Evolutionary conservation across 2,888 invertebrate genomes (phyloP).

Genomic region (Orchesella flavescens): DNA sequence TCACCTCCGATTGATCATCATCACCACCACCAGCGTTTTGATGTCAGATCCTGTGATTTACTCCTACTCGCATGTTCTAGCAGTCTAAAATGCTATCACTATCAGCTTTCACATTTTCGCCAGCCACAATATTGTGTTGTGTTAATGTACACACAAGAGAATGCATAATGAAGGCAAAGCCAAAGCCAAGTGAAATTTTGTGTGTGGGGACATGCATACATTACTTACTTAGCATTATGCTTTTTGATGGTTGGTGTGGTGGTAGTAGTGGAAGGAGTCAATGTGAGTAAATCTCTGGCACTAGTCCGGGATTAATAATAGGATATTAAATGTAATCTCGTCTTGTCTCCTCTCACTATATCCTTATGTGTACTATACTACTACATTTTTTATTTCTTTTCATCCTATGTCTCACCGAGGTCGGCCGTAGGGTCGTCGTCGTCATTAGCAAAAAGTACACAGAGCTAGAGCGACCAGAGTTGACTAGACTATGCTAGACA

Average conservation of each 20-base stretch:
- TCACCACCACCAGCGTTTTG: slow-evolving; percentile 11
- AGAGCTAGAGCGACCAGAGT: too few relatives aligned
- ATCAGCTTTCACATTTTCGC: slow-evolving; percentile 2
- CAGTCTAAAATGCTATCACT: too few relatives aligned
- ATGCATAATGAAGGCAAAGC: too few relatives aligned
- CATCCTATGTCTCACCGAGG: not conserved
- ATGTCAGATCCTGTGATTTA: slow-evolving; percentile 16
- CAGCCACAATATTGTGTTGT: not conserved
- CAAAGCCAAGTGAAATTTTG: not conserved
- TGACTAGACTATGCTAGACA: too few relatives aligned
- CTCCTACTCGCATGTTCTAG: not conserved
- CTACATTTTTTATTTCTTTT: slow-evolving; percentile 26
- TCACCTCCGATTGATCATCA: not conserved
- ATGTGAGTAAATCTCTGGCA: slow-evolving; percentile 16
- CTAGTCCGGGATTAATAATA: slow-evolving; percentile 36
- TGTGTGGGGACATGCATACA: slow-evolving; percentile 16
- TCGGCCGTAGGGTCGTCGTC: too few relatives aligned
- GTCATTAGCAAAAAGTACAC: not conserved
- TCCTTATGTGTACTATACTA: not conserved
- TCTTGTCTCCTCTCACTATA: not conserved
- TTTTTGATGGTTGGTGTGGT: not conserved
- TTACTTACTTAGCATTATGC: not conserved
- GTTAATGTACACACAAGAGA: not conserved
- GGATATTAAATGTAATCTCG: slow-evolving; percentile 39
- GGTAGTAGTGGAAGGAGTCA: not conserved